Percentiles rank a stretch among this genome's conserved stretches.
Conservation (phyloP, 2,113 vertebrate species). For the Pteropus alecto region DNA sequence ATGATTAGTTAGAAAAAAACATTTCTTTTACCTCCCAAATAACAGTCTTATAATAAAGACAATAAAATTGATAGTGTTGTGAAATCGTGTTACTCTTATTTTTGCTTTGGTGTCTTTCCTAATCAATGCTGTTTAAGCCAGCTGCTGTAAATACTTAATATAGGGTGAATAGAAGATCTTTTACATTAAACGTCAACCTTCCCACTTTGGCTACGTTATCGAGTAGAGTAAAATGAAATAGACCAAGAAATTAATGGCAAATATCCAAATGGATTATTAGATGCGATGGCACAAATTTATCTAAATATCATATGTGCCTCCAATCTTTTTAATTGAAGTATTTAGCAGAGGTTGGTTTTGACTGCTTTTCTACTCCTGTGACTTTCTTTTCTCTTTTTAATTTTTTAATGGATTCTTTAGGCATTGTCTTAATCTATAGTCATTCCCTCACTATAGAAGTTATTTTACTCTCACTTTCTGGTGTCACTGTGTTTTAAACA, state of each 20-base stretch:
- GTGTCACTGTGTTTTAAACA: not conserved
- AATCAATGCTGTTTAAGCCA: not conserved
- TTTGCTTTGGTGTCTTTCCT: not conserved
- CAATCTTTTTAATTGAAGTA: not conserved
- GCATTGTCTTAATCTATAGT: not conserved
- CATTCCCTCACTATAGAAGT: not conserved
- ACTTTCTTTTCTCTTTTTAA: not conserved
- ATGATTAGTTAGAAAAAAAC: not conserved
- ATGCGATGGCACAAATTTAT: not conserved
- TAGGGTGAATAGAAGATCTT: not conserved
- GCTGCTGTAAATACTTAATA: not conserved
- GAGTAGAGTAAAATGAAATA: constrained; percentile 29
- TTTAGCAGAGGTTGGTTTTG: not conserved
- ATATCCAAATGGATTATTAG: constrained; percentile 30
- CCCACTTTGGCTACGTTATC: not conserved
- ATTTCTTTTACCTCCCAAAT: not conserved
- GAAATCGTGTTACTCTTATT: not conserved
- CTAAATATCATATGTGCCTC: constrained; percentile 31
- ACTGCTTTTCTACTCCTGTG: not conserved
- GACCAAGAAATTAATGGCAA: constrained; percentile 27
- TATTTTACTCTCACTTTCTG: not conserved
- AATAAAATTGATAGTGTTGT: not conserved
- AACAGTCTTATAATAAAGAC: not conserved
- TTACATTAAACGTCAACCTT: not conserved
- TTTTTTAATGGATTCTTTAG: not conserved